Percentiles rank a stretch among this genome's conserved stretches.
phyloP scores from a whole-genome alignment of 2,888 invertebrate genomes.

The Lottia scabra region DNA sequence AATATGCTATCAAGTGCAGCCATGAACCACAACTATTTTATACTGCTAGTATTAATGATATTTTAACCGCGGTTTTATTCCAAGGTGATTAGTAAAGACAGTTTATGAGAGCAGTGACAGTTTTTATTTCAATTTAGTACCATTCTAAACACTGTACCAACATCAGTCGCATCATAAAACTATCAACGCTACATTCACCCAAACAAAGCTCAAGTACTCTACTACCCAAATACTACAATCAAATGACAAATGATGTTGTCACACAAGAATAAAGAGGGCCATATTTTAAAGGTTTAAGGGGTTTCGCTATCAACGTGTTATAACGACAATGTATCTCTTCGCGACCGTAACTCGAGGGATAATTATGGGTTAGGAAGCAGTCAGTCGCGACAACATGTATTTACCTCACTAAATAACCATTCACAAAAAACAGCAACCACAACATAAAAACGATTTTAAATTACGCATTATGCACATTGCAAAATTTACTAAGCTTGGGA shows the following conservation, averaged over 20 bases:
- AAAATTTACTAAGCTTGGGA: no score
- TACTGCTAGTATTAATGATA: no score
- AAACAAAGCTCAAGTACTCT: not conserved
- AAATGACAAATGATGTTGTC: slow-evolving; percentile 5
- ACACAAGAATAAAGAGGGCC: not conserved
- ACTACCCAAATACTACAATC: not conserved
- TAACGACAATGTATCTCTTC: not conserved
- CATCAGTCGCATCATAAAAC: not conserved
- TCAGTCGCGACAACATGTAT: slow-evolving; percentile 5
- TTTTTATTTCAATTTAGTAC: not conserved
- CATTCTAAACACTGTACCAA: not conserved
- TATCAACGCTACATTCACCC: not conserved
- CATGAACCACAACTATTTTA: no score
- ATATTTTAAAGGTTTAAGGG: slow-evolving; percentile 6
- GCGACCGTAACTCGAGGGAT: not conserved
- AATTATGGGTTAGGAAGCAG: not conserved
- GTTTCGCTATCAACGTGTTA: not conserved
- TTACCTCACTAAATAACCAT: not conserved
- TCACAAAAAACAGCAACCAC: not conserved
- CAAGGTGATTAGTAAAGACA: no score
- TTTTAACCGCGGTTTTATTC: no score
- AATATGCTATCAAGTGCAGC: no score
- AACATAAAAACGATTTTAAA: no score
- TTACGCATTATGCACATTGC: no score
- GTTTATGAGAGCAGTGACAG: not conserved